Base-by-base conservation (phyloP, 2,888 invertebrate species). In the Lasioglossum oenotherae region DNA sequence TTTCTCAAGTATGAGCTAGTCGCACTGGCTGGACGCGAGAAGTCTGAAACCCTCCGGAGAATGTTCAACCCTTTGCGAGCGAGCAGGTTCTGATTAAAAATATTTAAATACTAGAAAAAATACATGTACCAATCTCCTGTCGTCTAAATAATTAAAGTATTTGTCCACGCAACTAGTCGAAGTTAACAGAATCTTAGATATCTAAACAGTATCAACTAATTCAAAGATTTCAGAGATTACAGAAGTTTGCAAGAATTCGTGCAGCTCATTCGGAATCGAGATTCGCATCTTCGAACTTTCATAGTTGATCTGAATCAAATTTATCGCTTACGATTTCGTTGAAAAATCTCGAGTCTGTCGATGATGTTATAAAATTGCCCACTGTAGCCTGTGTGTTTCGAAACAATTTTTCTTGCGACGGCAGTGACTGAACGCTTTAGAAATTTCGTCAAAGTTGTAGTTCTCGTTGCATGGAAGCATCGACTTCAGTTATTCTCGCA, bases 401-500 rank as follows among this genome's bases (percentile, higher is more conserved):
- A 57, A 49, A 6, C 27, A 19, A 71, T 35, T 41, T 16, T 60
- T 38, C 41, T 4, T 4, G 41, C 27, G 38, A 14, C n/a, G 35
- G 14, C 38, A 27, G 16, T 44, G 64, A 67, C 41, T 60, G 14
- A 60, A 71, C 53, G 41, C 8, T 31, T 67, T 35, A 38, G 6
- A 19, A 46, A 16, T 71, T 74, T 67, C 38, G n/a, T 41, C 44
- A 10, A 23, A 64, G 16, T 57, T 74, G 49, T 38, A 6, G 41
- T n/a, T n/a, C 2, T 16, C 19, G 38, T 41, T 44, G 46, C 64
- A 41, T 27, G 31, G 8, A 31, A 19, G 4, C 10, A 38, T 44
- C 19, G 38, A 12, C 31, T 35, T 79, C 53, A 89, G 67, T 92
- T 95, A 90, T 97, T 96, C 90, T 96, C 96, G 94, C 98, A 98